Evolutionary conservation across 2,113 vertebrate genomes (phyloP), one percentile per base, ranked within the genome.

Genomic region (Alectura lathami): DNA sequence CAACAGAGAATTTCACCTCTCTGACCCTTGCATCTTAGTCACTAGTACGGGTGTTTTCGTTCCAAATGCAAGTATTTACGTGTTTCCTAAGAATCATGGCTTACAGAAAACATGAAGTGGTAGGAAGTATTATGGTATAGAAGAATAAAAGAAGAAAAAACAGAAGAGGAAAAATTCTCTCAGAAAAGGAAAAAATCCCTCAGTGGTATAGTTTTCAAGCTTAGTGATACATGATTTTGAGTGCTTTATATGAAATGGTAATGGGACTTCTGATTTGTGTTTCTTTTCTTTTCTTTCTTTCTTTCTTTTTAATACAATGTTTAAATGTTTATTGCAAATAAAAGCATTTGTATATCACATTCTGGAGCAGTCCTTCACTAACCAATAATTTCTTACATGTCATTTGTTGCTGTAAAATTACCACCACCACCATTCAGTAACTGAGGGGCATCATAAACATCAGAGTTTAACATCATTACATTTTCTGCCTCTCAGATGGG

Each of bases 241-340:
- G 9, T 91, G 83, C 47, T 88, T 83, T 78, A 81, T n/a, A n/a
- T n/a, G n/a, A n/a, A n/a, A 43, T 81, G 9, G 56, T 86, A 93
- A 86, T 56, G 11, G 21, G 38, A 5, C 23, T 7, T 51, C 56
- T 78, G 51, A 89, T 86, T 86, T 85, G 7, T 75, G 9, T 60
- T 82, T 75, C 4, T 45, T 73, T 59, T 83, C 22, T 6, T 51
- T 79, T 57, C 20, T 27, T 53, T 15, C 26, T 53, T 15, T 24
- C 26, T 30, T n/a, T 21, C 18, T 32, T 56, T 18, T 57, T 8
- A 91, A 89, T 42, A 73, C 40, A 82, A 80, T 70, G 17, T 43
- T 94, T 89, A 89, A 91, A 69, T 84, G 86, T 68, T 96, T 94
- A 78, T 95, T 94, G 30, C 56, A 85, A 90, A 91, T 60, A 77